phyloP scores from a whole-genome alignment of 2,113 vertebrate species.

The Chrysemys picta region DNA sequence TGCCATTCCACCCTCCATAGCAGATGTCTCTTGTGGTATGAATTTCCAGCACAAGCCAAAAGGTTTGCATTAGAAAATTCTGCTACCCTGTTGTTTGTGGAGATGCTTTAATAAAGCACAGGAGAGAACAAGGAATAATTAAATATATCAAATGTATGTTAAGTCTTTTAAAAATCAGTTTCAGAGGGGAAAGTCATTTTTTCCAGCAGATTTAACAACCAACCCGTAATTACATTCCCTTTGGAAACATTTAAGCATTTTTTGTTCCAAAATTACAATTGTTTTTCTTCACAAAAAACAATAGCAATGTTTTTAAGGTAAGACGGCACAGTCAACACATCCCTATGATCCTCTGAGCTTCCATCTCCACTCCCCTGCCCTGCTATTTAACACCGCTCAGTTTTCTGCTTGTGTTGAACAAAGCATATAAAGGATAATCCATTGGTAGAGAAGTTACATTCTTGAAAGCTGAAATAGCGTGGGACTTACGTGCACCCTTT shows the following conservation, averaged over 20 bases:
- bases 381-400: neutral
- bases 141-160: neutral
- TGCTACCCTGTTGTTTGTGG: neutral
- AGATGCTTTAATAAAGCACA: neutral
- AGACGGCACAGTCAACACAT: neutral
- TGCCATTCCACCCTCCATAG: neutral
- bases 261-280: neutral
- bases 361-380: neutral
- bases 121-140: neutral
- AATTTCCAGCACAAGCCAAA: neutral
- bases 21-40: neutral
- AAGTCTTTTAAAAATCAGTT: neutral
- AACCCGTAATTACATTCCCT: neutral
- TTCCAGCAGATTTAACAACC: neutral
- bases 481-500: conserved; percentile 93
- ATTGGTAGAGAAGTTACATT: neutral
- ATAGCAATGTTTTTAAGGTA: neutral
- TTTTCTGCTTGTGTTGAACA: neutral
- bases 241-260: neutral
- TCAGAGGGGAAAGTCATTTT: neutral
- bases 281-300: neutral
- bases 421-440: neutral
- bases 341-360: neutral
- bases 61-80: neutral
- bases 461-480: neutral